Evolutionary conservation across 2,888 invertebrate species (phyloP), one percentile per base, ranked within the genome.

Genomic region (Serripes groenlandicus): DNA sequence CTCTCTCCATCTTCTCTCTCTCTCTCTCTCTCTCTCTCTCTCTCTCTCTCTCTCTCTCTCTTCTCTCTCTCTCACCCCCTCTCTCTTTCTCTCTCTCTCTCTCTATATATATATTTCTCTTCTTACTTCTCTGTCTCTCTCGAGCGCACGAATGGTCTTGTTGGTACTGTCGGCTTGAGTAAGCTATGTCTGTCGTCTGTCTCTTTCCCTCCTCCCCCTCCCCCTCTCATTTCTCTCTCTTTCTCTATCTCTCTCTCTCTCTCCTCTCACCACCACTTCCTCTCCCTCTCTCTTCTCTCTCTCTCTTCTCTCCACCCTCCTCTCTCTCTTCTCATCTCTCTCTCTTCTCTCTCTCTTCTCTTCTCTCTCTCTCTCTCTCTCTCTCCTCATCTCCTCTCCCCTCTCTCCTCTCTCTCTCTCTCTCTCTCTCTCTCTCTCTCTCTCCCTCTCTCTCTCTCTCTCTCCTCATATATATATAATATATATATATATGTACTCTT

Each of bases 321-420:
- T 30, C 32, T 11, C 9, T 9, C 11, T n/a, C 64, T 18, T 42
- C 42, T 42, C 42, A 9, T 18, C 18, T 18, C 18, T 18, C 42
- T 18, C 18, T 18, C 18, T 9, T 30, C 11, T 28, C 64, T 28
- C 32, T n/a, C n/a, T n/a, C 32, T 11, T n/a, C 64, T 11, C 32
- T 30, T n/a, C 64, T 30, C 64, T 30, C 64, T n/a, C 64, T 30
- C 64, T 30, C 64, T n/a, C 32, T 30, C n/a, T n/a, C n/a, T n/a
- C n/a, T n/a, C n/a, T n/a, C n/a, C n/a, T n/a, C n/a, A n/a, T n/a
- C n/a, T n/a, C n/a, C 64, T 30, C 64, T n/a, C 32, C 32, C 32
- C 32, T 32, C n/a, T 32, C n/a, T 32, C 32, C 64, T 11, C 64
- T 30, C 64, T 30, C 64, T 30, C 64, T 30, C 64, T 30, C 64